These are phyloP conservation scores for Eutolmus rufibarbis DNA, from an alignment of 2,888 invertebrate species.

Conservation along the genomic window DNA sequence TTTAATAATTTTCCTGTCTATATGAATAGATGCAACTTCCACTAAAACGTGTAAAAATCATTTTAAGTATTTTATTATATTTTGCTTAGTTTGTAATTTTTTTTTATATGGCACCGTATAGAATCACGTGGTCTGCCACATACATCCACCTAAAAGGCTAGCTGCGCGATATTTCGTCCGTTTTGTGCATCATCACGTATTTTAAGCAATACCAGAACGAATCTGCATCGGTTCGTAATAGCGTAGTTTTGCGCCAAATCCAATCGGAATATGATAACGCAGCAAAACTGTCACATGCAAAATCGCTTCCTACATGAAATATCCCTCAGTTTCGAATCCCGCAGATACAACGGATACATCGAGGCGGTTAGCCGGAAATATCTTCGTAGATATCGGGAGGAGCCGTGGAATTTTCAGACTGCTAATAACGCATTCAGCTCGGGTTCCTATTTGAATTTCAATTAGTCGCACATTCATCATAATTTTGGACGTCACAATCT, in stretches of 20 bases:
- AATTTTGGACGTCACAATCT: neutral
- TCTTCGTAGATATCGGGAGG: neutral
- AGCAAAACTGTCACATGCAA: slow-evolving; percentile 15
- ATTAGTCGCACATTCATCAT: neutral
- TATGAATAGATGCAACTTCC: too few species aligned
- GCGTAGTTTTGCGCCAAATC: neutral
- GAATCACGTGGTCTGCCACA: neutral
- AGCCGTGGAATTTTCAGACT: neutral
- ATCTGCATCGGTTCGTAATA: neutral
- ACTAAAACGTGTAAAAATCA: too few species aligned
- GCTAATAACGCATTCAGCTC: neutral
- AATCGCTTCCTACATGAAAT: slow-evolving; percentile 4
- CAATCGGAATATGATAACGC: neutral
- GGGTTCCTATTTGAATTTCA: neutral
- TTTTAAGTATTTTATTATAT: too few species aligned
- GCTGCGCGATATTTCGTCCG: neutral
- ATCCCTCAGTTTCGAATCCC: neutral
- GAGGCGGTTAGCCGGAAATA: neutral
- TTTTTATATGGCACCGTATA: neutral
- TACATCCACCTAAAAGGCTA: neutral
- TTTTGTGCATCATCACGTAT: neutral
- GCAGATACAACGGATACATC: neutral
- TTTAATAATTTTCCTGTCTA: too few species aligned
- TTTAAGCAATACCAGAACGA: neutral
- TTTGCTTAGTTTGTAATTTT: too few species aligned